Evolutionary conservation across 2,797 vertebrate species (phyloP).

Genomic region (Lophius americanus): DNA sequence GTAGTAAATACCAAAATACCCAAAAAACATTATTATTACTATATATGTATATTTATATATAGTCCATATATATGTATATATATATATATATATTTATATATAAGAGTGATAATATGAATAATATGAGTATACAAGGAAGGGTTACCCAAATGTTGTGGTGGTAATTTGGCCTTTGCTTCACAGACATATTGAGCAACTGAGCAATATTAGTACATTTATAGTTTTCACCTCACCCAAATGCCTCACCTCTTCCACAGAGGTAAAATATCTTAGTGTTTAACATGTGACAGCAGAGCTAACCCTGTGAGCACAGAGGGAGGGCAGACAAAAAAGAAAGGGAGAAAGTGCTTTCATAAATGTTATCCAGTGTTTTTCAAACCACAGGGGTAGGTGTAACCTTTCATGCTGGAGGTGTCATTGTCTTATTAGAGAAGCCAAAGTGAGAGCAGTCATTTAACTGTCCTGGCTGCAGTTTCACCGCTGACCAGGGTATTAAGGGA

Average conservation of each 20-base stretch:
- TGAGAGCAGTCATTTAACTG: slow-evolving; percentile 71
- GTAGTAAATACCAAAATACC: too few species aligned
- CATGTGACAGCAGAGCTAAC: slow-evolving; percentile 48
- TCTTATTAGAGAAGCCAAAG: slow-evolving; percentile 72
- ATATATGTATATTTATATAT: too few species aligned
- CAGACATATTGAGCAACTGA: background rate
- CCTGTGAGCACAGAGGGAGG: slow-evolving; percentile 47
- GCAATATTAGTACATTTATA: too few species aligned
- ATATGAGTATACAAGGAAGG: too few species aligned
- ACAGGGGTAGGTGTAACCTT: slow-evolving; percentile 75
- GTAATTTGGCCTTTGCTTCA: slow-evolving; percentile 1
- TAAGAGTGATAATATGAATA: too few species aligned
- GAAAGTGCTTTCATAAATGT: slow-evolving; percentile 68
- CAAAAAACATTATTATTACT: too few species aligned
- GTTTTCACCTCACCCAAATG: slow-evolving; percentile 29
- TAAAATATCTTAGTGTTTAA: slow-evolving; percentile 60
- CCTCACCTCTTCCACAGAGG: slow-evolving; percentile 43
- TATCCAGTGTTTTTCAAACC: slow-evolving; percentile 73
- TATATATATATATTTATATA: too few species aligned
- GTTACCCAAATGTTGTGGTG: too few species aligned
- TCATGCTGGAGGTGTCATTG: slow-evolving; percentile 69
- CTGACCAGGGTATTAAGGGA: slow-evolving; percentile 47
- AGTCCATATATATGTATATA: too few species aligned
- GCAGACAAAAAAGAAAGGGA: slow-evolving; percentile 32
- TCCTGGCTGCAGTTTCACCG: slow-evolving; percentile 67